A percentile compares a stretch with the other conserved stretches of the same genome.
phyloP scores from a whole-genome alignment of 2,797 vertebrate species.

The Myoxocephalus aenaeus region DNA sequence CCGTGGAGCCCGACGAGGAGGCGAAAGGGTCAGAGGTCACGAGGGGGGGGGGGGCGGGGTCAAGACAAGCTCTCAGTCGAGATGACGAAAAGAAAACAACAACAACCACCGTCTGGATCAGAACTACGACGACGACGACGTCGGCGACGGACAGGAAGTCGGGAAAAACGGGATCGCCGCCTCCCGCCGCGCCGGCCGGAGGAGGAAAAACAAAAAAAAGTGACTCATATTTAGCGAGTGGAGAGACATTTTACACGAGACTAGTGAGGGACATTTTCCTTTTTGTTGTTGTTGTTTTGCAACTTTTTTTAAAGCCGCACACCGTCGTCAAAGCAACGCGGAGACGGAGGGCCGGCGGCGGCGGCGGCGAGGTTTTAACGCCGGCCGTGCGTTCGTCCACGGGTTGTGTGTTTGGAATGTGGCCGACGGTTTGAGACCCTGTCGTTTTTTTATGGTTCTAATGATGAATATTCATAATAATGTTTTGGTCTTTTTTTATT shows the following conservation, averaged over 20 bases:
- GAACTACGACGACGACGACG: constrained; percentile 35
- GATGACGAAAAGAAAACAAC: constrained; percentile 59
- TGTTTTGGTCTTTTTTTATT: background rate
- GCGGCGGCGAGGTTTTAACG: background rate
- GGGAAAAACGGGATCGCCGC: background rate
- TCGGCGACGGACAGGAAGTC: constrained; percentile 5
- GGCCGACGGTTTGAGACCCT: background rate
- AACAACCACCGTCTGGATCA: constrained; percentile 48
- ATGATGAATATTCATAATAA: background rate
- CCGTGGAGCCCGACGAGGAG: constrained; percentile 46
- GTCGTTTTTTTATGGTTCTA: too few species aligned
- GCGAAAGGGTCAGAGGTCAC: constrained; percentile 62
- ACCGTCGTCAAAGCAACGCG: background rate
- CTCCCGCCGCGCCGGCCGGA: constrained; percentile 19
- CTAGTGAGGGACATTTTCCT: background rate
- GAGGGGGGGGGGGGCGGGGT: constrained; percentile 39
- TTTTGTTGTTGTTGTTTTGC: constrained; percentile 17
- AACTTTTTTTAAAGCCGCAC: constrained; percentile 19
- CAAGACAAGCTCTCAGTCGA: constrained; percentile 68
- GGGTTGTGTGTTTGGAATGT: background rate
- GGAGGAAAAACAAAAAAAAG: background rate
- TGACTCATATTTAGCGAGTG: constrained; percentile 38
- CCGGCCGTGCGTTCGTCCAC: background rate
- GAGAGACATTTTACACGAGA: constrained; percentile 20
- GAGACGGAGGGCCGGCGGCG: background rate